Evolutionary conservation across 2,797 vertebrate genomes (phyloP).

Genomic region (Pristis pectinata): DNA sequence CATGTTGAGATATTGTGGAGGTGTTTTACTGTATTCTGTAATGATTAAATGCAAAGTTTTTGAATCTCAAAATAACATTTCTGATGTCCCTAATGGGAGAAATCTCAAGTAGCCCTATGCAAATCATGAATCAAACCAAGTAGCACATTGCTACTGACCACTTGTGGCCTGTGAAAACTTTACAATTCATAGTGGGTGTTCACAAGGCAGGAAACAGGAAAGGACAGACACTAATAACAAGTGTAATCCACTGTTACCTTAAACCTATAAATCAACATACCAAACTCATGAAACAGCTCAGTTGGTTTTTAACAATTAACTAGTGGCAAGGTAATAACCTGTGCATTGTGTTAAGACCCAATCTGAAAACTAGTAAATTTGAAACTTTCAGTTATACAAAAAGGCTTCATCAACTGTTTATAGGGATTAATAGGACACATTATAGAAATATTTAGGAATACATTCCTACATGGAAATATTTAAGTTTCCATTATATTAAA

Average conservation of each 20-base stretch:
- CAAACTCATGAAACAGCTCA: neutral
- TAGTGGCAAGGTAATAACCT: neutral
- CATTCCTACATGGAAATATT: constrained; percentile 8
- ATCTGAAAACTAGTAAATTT: neutral
- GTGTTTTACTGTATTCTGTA: neutral
- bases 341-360: neutral
- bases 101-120: neutral
- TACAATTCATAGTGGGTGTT: neutral
- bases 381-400: neutral
- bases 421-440: neutral
- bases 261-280: neutral
- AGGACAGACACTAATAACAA: neutral
- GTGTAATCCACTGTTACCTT: neutral
- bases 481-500: neutral
- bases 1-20: neutral
- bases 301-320: neutral
- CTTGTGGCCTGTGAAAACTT: neutral
- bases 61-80: neutral
- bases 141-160: neutral
- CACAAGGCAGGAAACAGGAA: neutral
- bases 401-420: neutral
- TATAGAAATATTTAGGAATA: neutral
- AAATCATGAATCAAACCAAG: neutral
- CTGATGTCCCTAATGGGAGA: neutral
- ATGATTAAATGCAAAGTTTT: neutral